phyloP scores from a whole-genome alignment of 2,113 vertebrate genomes.

The Cyanoramphus novaezelandiae region DNA sequence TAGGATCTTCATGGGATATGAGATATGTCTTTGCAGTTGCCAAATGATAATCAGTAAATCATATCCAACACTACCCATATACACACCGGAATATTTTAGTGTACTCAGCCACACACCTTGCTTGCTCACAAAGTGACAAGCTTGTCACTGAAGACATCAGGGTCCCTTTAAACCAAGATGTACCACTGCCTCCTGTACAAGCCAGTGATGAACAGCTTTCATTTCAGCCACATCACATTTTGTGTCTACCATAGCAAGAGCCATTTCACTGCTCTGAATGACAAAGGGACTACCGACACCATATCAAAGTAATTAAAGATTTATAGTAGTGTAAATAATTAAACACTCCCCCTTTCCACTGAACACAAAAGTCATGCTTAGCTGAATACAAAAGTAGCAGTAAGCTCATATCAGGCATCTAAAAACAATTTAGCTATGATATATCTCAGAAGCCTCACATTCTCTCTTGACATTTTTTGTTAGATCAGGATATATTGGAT shows the following conservation, averaged over 20 bases:
- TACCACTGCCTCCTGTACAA: neutral
- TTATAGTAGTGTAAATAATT: constrained; percentile 47
- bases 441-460: neutral
- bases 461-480: neutral
- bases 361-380: constrained; percentile 21
- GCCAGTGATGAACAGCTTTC: neutral
- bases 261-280: neutral
- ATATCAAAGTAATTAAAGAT: constrained; percentile 9
- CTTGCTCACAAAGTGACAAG: neutral
- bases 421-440: neutral
- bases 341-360: neutral
- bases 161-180: neutral
- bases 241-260: neutral
- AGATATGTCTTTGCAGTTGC: neutral
- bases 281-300: neutral
- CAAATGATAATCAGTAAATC: neutral
- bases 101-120: neutral
- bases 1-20: neutral
- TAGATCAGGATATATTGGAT: neutral
- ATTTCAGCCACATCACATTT: neutral
- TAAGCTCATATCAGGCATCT: neutral
- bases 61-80: neutral
- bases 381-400: constrained; percentile 13
- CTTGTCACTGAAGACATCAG: neutral
- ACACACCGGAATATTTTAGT: neutral